Conservation (phyloP, 2,113 vertebrate genomes). For the Zosterops lateralis region DNA sequence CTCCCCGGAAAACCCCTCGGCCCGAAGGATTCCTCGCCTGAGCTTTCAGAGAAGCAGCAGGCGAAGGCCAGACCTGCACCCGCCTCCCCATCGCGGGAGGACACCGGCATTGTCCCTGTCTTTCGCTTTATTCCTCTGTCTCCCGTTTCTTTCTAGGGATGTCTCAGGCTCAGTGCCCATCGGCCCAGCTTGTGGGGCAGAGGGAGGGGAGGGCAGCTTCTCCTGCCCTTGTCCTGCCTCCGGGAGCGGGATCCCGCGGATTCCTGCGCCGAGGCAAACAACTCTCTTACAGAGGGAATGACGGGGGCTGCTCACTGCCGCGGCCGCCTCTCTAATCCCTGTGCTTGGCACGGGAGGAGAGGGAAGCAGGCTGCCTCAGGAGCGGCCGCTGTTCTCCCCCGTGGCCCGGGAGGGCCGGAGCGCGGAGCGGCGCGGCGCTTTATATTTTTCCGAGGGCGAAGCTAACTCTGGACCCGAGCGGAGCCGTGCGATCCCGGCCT, state of each 20-base stretch:
- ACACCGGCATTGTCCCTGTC: neutral
- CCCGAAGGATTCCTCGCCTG: neutral
- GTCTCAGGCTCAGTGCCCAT: neutral
- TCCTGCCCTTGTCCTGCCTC: neutral
- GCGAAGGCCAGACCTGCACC: fast-evolving
- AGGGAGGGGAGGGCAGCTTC: no score
- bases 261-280: neutral
- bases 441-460: neutral
- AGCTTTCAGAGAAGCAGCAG: neutral
- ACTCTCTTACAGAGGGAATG: neutral
- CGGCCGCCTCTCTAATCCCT: neutral
- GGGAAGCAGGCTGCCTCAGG: neutral
- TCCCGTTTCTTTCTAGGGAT: neutral
- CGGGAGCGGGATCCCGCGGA: neutral
- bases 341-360: neutral
- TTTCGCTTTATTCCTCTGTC: neutral
- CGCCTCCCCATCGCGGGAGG: neutral
- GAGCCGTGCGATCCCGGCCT: neutral
- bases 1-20: fast-evolving
- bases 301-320: neutral
- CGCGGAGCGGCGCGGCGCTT: neutral
- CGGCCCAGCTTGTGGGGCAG: no score
- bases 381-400: neutral
- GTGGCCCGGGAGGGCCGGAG: neutral
- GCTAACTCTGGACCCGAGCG: neutral